These are phyloP conservation scores for Sebastes cheni DNA, from an alignment of 2,797 vertebrate species.

Conservation along the genomic window DNA sequence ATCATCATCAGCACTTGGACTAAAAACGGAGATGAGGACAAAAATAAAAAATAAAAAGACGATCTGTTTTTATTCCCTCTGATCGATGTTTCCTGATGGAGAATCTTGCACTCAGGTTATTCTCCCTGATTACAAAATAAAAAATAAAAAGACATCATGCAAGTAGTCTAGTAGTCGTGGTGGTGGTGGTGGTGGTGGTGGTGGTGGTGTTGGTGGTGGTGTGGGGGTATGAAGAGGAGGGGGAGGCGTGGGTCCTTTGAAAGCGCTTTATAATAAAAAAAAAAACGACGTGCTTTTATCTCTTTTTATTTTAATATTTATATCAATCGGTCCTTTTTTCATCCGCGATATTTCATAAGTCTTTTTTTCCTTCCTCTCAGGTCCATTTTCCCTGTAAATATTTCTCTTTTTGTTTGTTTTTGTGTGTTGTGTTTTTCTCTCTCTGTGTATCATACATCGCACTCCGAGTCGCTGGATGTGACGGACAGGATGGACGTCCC, in stretches of 20 bases:
- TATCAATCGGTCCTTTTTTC: slow-evolving; percentile 87
- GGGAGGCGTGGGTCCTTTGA: slow-evolving; percentile 92
- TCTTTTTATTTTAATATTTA: slow-evolving; percentile 86
- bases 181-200: slow-evolving; percentile 14
- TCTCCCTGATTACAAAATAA: slow-evolving; percentile 86
- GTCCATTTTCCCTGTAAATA: slow-evolving; percentile 90
- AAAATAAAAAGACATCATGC: slow-evolving; percentile 90
- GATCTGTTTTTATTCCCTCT: slow-evolving; percentile 91
- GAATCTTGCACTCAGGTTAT: slow-evolving; percentile 77
- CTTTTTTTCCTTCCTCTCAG: slow-evolving; percentile 82
- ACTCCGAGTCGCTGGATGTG: slow-evolving; percentile 99
- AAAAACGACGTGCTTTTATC: slow-evolving; percentile 93
- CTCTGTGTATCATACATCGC: slow-evolving; percentile 95
- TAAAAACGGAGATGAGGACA: slow-evolving; percentile 78
- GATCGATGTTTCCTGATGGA: slow-evolving; percentile 90
- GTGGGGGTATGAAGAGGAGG: slow-evolving; percentile 82
- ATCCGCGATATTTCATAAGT: slow-evolving; percentile 86
- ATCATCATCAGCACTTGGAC: slow-evolving; percentile 70
- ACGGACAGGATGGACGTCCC: slow-evolving; percentile 98
- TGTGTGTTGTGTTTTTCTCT: slow-evolving; percentile 27
- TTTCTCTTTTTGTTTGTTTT: slow-evolving; percentile 83
- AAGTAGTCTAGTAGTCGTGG: slow-evolving; percentile 81
- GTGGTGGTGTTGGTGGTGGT: slow-evolving; percentile 42
- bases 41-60: slow-evolving; percentile 60
- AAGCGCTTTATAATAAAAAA: slow-evolving; percentile 87